Base-by-base conservation (phyloP, 2,113 vertebrate genomes). In the Seriola dumerili region DNA sequence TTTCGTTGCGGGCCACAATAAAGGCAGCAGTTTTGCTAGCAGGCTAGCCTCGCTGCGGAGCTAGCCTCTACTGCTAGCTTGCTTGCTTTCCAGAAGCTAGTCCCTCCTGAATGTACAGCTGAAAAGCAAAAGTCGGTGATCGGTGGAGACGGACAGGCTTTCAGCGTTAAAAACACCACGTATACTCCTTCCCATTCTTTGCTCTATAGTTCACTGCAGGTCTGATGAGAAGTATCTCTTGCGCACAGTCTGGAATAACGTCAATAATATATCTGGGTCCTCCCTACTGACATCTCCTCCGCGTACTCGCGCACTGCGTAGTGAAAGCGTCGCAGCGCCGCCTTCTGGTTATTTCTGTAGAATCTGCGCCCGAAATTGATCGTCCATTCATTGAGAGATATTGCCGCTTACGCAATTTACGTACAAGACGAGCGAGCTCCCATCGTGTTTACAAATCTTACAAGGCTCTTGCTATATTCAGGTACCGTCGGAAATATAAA, bases 221-320 rank as follows among this genome's bases (percentile, higher is more conserved):
- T 32, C 61, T 5, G 50, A 0, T 17, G 40, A 73, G 65, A 72
- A 76, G 57, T 57, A 2, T 34, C 40, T 87, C 63, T 40, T 12
- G 58, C 25, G n/a, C 55, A 36, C 32, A 57, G 63, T 10, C 75
- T 64, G 62, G 25, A 79, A 81, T 5, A 76, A 58, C 84, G 78
- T 89, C 85, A 91, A 65, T 59, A 63, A n/a, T n/a, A 46, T 42
- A 12, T 63, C 32, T 36, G 71, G 75, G 57, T 85, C 85, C 88
- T 86, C 77, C 80, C 85, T 65, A 54, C 68, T 66, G 83, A 88
- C 85, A 81, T 72, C 64, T 57, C 78, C 58, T 83, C 75, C 64
- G 79, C 81, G 85, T 38, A 65, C 64, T 78, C 89, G 86, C 85
- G 85, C 81, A 89, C 86, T 93, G 91, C 89, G 92, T 54, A 89